These are phyloP conservation scores for Ovis canadensis DNA, from an alignment of 2,113 vertebrate genomes.

Conservation along the genomic window DNA sequence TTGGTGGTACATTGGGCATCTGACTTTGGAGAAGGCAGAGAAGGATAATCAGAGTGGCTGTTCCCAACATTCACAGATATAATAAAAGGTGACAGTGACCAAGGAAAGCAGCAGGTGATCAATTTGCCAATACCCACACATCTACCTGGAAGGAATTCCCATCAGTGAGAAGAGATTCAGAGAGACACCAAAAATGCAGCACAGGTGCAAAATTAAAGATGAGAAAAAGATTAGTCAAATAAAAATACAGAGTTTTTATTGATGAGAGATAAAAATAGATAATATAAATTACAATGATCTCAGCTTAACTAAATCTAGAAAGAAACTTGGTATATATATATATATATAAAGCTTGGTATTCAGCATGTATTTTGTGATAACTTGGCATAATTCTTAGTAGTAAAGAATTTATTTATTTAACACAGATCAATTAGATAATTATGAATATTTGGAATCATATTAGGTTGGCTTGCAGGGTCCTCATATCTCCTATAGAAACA, in stretches of 20 bases:
- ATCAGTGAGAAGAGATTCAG: background rate
- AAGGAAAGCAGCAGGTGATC: background rate
- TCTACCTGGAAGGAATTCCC: background rate
- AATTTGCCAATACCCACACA: rapidly evolving
- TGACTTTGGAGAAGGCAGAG: background rate
- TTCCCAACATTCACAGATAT: background rate
- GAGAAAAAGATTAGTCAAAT: background rate
- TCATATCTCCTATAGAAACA: background rate
- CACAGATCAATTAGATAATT: background rate
- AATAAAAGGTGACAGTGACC: background rate
- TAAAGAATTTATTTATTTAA: background rate
- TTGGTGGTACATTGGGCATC: background rate
- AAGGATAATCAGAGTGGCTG: background rate
- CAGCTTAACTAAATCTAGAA: background rate
- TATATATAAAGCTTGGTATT: background rate
- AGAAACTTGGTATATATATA: no score
- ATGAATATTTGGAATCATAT: background rate
- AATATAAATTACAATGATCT: background rate
- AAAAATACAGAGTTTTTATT: background rate
- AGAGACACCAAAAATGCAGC: background rate
- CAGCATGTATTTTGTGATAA: background rate
- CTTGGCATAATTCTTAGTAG: background rate
- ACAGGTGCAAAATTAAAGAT: background rate
- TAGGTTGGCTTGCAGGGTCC: background rate
- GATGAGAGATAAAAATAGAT: background rate